A percentile compares a stretch with the other conserved stretches of the same genome.
phyloP scores from a whole-genome alignment of 2,797 vertebrate species.

The Dicrostonyx torquatus region DNA sequence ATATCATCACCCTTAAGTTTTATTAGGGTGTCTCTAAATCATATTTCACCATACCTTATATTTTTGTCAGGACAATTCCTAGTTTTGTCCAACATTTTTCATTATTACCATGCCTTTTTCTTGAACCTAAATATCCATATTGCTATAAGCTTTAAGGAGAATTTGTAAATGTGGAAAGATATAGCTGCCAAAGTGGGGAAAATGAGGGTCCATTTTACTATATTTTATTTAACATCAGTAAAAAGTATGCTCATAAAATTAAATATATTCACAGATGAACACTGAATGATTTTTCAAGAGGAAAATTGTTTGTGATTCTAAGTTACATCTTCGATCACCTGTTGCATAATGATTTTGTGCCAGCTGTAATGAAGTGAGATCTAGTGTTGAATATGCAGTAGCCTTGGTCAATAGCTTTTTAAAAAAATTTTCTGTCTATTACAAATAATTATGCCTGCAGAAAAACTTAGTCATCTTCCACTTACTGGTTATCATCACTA shows the following conservation, averaged over 20 bases:
- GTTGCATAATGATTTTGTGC: neutral
- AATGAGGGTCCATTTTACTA: neutral
- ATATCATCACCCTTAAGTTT: conserved; percentile 17
- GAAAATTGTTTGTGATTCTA: neutral
- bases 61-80: neutral
- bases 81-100: neutral
- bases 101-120: neutral
- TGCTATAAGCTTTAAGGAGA: neutral
- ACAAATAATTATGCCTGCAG: neutral
- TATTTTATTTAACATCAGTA: neutral
- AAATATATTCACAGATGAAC: neutral
- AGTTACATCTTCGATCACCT: neutral
- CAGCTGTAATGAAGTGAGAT: neutral
- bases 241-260: neutral
- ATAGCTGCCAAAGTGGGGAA: neutral
- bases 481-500: neutral
- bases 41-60: neutral
- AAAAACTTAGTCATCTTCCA: neutral
- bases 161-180: neutral
- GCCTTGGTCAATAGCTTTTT: neutral
- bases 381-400: neutral
- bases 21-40: conserved; percentile 4
- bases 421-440: neutral
- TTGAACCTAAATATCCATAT: neutral
- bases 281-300: neutral